Base-by-base conservation (phyloP, 2,113 vertebrate species). In the Prionailurus viverrinus region DNA sequence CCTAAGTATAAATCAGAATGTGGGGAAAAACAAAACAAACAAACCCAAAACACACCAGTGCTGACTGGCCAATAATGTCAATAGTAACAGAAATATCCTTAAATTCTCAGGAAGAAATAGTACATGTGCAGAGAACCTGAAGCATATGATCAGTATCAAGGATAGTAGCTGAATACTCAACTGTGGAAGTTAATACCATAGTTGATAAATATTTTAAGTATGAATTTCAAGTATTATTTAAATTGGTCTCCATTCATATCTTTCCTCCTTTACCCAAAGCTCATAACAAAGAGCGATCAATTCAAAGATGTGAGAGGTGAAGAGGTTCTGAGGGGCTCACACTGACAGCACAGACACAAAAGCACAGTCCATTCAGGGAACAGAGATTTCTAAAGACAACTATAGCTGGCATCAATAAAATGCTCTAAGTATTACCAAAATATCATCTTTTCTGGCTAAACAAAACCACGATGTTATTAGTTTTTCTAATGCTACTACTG, bases 371-470 rank as follows among this genome's bases (percentile, higher is more conserved):
- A 69, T 55, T 95, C 74, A 87, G 27, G 33, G 76, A 89, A 55
- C 16, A 94, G 5, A 69, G 58, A 45, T 31, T 51, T 86, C 78
- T 51, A 79, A 91, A 89, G 93, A 88, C 39, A 87, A n/a, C 71
- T 55, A 31, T 7, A 74, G 10, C 5, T 81, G n/a, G n/a, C 16
- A 85, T 87, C 94, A 97, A 74, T 83, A 92, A 95, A 95, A 94
- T 33, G 27, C 27, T 63, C 19, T 15, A 83, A 89, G 31, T 85
- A 31, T 45, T 51, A 80, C 19, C 51, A 61, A 96, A 89, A 80
- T 14, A 19, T 80, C 8, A 69, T 41, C 51, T 74, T 89, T 85
- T 58, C 27, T 79, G 55, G 53, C 19, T 86, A 31, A 88, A 29
- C 21, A 25, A 79, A 18, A 33, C 8, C 31, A 48, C 15, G 65